phyloP scores from a whole-genome alignment of 2,797 vertebrate genomes.

The Loris lydekkerianus region DNA sequence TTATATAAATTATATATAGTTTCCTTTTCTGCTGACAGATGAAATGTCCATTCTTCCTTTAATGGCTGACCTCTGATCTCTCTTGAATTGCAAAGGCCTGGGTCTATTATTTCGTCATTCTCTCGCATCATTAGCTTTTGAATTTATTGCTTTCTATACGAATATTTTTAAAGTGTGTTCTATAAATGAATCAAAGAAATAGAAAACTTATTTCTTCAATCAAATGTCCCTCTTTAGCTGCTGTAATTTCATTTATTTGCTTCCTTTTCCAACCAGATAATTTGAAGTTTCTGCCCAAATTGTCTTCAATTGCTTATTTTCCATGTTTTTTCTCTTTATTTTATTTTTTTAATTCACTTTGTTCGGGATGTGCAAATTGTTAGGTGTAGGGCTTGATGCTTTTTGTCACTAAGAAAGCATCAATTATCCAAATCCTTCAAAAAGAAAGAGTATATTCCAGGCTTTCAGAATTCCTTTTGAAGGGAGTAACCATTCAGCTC shows the following conservation, averaged over 20 bases:
- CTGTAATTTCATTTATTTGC: not conserved
- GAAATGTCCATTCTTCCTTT: not conserved
- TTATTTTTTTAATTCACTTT: not conserved
- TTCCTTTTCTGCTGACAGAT: not conserved
- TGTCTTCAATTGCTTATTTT: not conserved
- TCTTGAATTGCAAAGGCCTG: not conserved
- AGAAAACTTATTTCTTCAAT: not conserved
- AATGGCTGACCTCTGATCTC: not conserved
- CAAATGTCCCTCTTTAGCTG: not conserved
- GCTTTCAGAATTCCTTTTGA: not conserved
- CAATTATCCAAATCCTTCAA: accelerated
- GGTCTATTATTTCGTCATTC: not conserved
- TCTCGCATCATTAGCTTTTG: not conserved
- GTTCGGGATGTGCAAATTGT: not conserved
- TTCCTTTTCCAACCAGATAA: not conserved
- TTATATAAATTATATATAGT: not conserved
- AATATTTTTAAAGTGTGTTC: not conserved
- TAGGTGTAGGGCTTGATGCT: not conserved
- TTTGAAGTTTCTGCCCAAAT: not conserved
- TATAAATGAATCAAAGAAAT: not conserved
- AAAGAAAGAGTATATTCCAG: not conserved
- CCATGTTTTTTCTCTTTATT: not conserved
- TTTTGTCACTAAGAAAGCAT: not conserved
- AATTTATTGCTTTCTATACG: not conserved
- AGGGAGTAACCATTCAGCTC: not conserved